Evolutionary conservation across 2,888 invertebrate genomes (phyloP), one percentile per base, ranked within the genome.

Genomic region (Platycheirus albimanus): DNA sequence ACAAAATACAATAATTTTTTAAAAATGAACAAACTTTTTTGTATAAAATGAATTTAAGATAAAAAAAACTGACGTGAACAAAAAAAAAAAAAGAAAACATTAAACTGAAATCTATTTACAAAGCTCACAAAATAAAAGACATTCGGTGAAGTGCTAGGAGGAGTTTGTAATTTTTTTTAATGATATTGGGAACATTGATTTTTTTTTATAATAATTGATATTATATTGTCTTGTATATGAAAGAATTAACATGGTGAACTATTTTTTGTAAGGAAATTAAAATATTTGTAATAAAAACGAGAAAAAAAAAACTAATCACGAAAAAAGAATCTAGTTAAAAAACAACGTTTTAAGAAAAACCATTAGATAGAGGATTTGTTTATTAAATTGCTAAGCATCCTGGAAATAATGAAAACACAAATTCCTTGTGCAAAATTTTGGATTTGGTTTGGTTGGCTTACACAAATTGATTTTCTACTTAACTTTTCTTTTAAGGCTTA

Each of bases 1-100:
- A 88, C 85, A 86, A 85, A 86, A 87, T 87, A 88, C 88, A 88
- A 88, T 87, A 86, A 86, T 85, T 86, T 86, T 87, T 86, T 85
- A 79, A 75, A 58, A 69, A 78, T 58, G 58, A 75, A 77, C 63
- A 61, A 75, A 54, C 64, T 85, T 72, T 71, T 80, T 75, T 85
- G 79, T 79, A 85, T 51, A 76, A 51, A 74, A 71, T 61, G 58
- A 71, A 52, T 38, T 45, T 24, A 56, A 66, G 19, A 28, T 47
- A 47, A 43, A 66, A 70, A 77, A 61, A 20, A 74, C 36, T 49
- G 28, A 45, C 51, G 36, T 41, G 24, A 79, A 45, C 66, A 79
- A 52, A 19, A 15, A 63, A 8, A 1, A 15, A 36, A 52, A 52
- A 41, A 51, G 64, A 67, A 66, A 13, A 61, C 15, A 30, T 7